Conservation (phyloP, 2,113 vertebrate genomes). For the Laterallus jamaicensis region DNA sequence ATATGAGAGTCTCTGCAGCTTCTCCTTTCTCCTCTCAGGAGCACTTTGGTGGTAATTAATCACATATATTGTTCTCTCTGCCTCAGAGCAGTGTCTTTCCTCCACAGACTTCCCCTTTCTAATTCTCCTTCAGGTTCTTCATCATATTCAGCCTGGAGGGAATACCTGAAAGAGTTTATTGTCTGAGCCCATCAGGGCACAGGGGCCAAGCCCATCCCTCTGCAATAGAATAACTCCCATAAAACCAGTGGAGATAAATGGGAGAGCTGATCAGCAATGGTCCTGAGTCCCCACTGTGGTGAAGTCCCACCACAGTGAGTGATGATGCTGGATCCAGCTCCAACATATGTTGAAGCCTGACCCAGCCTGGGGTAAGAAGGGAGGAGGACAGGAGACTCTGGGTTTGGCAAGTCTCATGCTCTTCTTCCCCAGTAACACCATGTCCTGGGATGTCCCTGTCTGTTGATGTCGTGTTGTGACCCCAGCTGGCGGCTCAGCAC, state of each 20-base stretch:
- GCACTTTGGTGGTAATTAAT: neutral
- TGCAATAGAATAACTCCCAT: neutral
- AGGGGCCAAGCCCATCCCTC: neutral
- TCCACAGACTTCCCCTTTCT: neutral
- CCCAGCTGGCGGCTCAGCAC: neutral
- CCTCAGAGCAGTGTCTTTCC: neutral
- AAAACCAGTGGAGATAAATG: neutral
- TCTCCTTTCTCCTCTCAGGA: neutral
- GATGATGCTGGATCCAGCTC: neutral
- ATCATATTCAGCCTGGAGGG: neutral
- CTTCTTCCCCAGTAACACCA: neutral
- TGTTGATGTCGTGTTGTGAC: neutral
- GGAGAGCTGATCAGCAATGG: neutral
- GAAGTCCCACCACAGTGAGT: rapidly evolving
- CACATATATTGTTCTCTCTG: neutral
- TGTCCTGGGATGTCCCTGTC: neutral
- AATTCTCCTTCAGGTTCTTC: neutral
- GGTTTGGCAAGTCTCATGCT: too few relatives aligned
- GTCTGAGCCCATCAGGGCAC: neutral
- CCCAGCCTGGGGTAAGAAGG: neutral
- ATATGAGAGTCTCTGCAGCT: neutral
- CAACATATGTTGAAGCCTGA: neutral
- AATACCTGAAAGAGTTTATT: neutral
- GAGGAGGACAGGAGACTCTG: neutral
- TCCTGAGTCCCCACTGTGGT: neutral